These are phyloP conservation scores for Hesperophylax magnus DNA, from an alignment of 1,140 invertebrate genomes.

Conservation along the genomic window DNA sequence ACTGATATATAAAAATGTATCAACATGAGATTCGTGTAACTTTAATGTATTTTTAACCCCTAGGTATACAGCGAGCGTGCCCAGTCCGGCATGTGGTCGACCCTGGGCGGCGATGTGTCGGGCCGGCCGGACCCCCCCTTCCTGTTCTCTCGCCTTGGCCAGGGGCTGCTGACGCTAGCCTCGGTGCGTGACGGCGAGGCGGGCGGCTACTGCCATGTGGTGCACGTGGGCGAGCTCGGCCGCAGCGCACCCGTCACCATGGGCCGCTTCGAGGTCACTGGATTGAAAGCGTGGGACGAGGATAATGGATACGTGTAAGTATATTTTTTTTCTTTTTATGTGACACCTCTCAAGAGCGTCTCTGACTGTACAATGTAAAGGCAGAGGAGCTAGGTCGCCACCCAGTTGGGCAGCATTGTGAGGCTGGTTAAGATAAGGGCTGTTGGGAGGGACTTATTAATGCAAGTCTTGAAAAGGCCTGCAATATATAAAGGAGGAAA, in stretches of 20 bases:
- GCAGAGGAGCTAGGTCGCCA: too few species aligned
- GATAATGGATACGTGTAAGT: slow-evolving; percentile 74
- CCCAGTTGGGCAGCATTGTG: too few species aligned
- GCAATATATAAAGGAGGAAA: too few species aligned
- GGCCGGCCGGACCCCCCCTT: slow-evolving; percentile 67
- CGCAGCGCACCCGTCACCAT: slow-evolving; percentile 70
- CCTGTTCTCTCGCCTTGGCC: slow-evolving; percentile 64
- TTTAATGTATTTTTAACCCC: too few species aligned
- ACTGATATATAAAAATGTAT: too few species aligned
- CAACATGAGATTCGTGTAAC: too few species aligned
- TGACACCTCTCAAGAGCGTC: too few species aligned
- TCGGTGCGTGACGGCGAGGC: slow-evolving; percentile 75
- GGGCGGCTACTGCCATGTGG: slow-evolving; percentile 68
- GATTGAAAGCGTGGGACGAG: slow-evolving; percentile 78
- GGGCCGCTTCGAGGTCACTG: slow-evolving; percentile 78
- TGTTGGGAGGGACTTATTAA: too few species aligned
- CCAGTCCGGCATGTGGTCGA: slow-evolving; percentile 55
- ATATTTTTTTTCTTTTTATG: too few species aligned
- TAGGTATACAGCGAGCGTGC: slow-evolving; percentile 61
- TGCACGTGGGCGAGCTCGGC: slow-evolving; percentile 61
- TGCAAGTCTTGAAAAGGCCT: too few species aligned
- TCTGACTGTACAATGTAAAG: too few species aligned
- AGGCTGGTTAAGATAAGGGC: too few species aligned
- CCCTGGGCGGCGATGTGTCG: slow-evolving; percentile 59
- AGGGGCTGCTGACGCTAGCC: slow-evolving; percentile 70